Conservation (phyloP, 2,113 vertebrate genomes). For the Pollachius pollachius region DNA sequence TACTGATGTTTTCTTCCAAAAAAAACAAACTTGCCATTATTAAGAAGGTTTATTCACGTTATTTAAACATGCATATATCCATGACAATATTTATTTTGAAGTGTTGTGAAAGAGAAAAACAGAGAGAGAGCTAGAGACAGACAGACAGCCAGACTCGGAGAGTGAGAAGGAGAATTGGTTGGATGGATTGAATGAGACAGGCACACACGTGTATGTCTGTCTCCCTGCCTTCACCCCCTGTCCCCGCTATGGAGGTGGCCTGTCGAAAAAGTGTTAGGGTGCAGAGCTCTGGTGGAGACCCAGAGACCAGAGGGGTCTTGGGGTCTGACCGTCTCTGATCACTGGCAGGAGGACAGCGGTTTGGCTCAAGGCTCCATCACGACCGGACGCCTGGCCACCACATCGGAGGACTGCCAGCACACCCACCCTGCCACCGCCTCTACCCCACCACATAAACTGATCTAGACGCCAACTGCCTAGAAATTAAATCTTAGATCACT, state of each 20-base stretch:
- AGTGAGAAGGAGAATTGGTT: conserved; percentile 14
- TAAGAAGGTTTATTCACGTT: no score
- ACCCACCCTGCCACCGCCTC: no score
- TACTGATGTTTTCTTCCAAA: no score
- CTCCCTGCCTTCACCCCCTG: conserved; percentile 28
- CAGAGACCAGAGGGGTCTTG: conserved; percentile 25
- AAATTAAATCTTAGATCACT: no score
- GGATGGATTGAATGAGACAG: no score
- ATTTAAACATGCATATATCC: no score
- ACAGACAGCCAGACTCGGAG: conserved; percentile 16
- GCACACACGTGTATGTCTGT: conserved; percentile 13
- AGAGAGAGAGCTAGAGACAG: conserved; percentile 6
- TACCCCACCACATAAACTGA: no score
- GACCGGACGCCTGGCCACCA: no score
- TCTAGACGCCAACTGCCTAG: no score
- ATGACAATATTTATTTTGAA: no score
- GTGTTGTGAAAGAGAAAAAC: not conserved
- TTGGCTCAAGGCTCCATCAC: not conserved
- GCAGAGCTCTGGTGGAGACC: conserved; percentile 40
- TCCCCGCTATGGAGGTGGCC: conserved; percentile 27
- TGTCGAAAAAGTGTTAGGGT: conserved; percentile 40
- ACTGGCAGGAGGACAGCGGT: conserved; percentile 15
- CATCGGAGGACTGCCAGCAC: no score
- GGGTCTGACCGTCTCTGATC: conserved; percentile 11
- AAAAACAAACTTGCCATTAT: no score